phyloP scores from a whole-genome alignment of 2,797 vertebrate species.

The Coluber constrictor region DNA sequence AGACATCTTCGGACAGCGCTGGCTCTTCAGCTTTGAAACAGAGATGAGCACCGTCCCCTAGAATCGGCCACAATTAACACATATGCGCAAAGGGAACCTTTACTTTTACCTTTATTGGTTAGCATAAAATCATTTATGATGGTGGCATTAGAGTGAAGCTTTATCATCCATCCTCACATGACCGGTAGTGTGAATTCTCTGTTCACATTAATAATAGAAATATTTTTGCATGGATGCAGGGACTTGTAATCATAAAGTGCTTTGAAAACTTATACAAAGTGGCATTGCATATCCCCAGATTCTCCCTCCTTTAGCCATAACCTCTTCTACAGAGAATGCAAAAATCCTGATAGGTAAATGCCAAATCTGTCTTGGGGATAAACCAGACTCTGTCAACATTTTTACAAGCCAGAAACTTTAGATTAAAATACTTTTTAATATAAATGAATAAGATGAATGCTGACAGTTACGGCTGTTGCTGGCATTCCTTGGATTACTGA shows the following conservation, averaged over 20 bases:
- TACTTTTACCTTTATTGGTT: background rate
- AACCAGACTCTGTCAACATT: slow-evolving; percentile 20
- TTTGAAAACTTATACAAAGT: background rate
- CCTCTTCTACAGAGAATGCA: background rate
- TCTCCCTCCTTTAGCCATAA: background rate
- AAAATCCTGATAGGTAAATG: slow-evolving; percentile 5
- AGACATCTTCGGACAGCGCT: too few species aligned
- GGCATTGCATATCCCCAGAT: background rate
- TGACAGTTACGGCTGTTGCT: background rate
- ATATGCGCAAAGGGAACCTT: too few species aligned
- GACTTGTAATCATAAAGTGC: background rate
- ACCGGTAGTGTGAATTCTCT: background rate
- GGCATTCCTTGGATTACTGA: slow-evolving; percentile 2
- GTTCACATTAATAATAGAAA: background rate
- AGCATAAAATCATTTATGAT: background rate
- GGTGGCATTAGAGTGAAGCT: background rate
- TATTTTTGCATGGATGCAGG: background rate
- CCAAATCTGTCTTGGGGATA: background rate
- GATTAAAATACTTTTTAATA: slow-evolving; percentile 18
- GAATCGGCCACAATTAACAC: too few species aligned
- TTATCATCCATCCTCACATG: background rate
- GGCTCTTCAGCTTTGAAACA: too few species aligned
- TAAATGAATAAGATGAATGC: background rate
- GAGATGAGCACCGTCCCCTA: too few species aligned
- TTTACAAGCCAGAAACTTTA: slow-evolving; percentile 10